Evolutionary conservation across 2,113 vertebrate species (phyloP), one percentile per base, ranked within the genome.

Genomic region (Antennarius striatus): DNA sequence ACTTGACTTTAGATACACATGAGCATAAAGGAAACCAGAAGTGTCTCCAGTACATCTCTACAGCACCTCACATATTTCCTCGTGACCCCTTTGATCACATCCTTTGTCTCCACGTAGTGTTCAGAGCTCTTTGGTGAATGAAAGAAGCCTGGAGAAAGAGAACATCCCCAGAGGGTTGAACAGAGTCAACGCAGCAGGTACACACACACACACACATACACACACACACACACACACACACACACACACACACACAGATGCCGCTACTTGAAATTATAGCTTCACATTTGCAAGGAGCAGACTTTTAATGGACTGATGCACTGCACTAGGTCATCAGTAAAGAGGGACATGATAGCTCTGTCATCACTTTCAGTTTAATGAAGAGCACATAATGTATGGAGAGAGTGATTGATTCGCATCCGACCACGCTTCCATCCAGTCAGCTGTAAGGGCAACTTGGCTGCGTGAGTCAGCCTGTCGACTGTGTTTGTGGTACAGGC

Each of bases 111-210:
- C 17, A 29, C 50, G 10, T 80, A 91, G 86, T 80, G 67, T 63
- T 58, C 54, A 68, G 67, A 75, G 71, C 68, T 53, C 73, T 46
- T 46, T 66, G 53, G 67, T 29, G 67, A 77, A 53, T 58, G 77
- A 71, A 54, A 79, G 71, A 16, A 80, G 52, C 54, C 40, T 3
- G 1, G 81, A 68, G 56, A 82, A 78, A 60, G 86, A 88, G 71
- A 87, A 68, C 63, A 9, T 79, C 77, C 89, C 83, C 8, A 89
- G 73, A 79, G 91, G 91, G 28, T 78, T 91, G 45, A 74, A 88
- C 77, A 89, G 78, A 90, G 88, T 94, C 76, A 94, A 94, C 56
- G 59, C 80, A 79, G 92, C 90, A 90, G 93, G 93, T 94, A 86
- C 28, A 58, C 22, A 22, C 22, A 22, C 22, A 22, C 22, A 22